Evolutionary conservation across 2,797 vertebrate genomes (phyloP), one percentile per base, ranked within the genome.

Genomic region (Falco concolor): DNA sequence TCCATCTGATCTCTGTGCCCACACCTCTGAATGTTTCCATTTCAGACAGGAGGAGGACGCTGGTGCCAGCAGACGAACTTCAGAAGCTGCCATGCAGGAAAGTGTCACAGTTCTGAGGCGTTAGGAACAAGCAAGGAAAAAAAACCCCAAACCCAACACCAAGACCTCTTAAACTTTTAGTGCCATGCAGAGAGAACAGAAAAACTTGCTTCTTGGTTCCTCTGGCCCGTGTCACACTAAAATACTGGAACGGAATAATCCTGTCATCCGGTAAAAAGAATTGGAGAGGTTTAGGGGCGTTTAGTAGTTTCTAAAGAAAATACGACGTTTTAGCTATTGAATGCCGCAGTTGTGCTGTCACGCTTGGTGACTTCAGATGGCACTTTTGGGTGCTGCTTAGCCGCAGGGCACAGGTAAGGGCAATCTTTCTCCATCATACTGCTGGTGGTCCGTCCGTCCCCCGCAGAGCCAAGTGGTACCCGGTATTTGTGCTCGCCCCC

Each of bases 1-100:
- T 88, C 85, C 59, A 11, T 89, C 40, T 65, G 40, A 84, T 85
- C 36, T 79, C 77, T 50, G 13, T 70, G 27, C 85, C 45, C 42
- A n/a, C 73, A 38, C 59, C 27, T 82, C 59, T 15, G 63, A 82
- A 34, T 60, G 16, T 96, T 95, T 95, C 85, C 60, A 12, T 76
- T 79, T 49, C 36, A 50, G 80, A 90, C 70, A 54, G 52, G 34
- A 93, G 73, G 65, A 59, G 8, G 10, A 44, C 0, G 4, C 13
- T 1, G 0, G 21, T 89, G 87, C 85, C 77, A 89, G 83, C 32
- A 90, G 85, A 23, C 4, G 3, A 19, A 70, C 25, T 86, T 91
- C 54, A 50, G 52, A 84, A 82, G 74, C 54, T 88, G 59, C 74
- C 2, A 0, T 53, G 34, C 49, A 70, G 63, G 22, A 8, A 65